These are phyloP conservation scores for Magallana ariakensis DNA, from an alignment of 1,140 invertebrate genomes.

Conservation along the genomic window DNA sequence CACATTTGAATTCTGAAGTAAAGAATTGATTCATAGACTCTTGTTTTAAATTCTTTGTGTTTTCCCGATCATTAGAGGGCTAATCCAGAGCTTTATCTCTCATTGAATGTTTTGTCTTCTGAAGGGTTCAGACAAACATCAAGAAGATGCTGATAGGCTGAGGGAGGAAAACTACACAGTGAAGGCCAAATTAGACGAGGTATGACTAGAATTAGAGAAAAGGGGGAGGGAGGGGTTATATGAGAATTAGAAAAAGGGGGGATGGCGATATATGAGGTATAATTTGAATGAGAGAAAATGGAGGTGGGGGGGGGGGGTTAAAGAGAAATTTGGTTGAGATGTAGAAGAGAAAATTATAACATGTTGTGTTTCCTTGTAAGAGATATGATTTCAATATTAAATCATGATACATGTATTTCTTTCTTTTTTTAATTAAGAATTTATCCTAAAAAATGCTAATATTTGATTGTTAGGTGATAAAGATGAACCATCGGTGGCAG, in stretches of 20 bases:
- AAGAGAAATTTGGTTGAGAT: not conserved
- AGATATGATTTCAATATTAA: too few relatives aligned
- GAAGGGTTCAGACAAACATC: not conserved
- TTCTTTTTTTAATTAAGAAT: too few relatives aligned
- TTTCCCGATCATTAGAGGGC: too few relatives aligned
- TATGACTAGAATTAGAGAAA: not conserved
- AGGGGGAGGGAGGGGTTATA: not conserved
- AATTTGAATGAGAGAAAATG: not conserved
- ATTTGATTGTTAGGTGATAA: constrained; percentile 60
- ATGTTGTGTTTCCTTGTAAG: too few relatives aligned
- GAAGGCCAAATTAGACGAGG: constrained; percentile 28
- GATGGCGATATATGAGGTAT: not conserved
- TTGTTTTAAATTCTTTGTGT: too few relatives aligned
- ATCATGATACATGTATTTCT: too few relatives aligned
- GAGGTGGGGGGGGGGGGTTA: not conserved
- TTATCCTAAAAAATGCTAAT: too few relatives aligned
- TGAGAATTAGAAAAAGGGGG: not conserved
- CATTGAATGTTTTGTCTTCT: too few relatives aligned
- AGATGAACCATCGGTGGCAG: constrained; percentile 75
- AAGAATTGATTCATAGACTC: too few relatives aligned
- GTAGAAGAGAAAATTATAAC: too few relatives aligned
- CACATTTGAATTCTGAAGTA: too few relatives aligned
- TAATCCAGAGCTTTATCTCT: not conserved
- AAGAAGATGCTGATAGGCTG: constrained; percentile 9
- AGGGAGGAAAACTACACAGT: constrained; percentile 16